Evolutionary conservation across 2,888 invertebrate species (phyloP), one percentile per base, ranked within the genome.

Genomic region (Clostera curtula): DNA sequence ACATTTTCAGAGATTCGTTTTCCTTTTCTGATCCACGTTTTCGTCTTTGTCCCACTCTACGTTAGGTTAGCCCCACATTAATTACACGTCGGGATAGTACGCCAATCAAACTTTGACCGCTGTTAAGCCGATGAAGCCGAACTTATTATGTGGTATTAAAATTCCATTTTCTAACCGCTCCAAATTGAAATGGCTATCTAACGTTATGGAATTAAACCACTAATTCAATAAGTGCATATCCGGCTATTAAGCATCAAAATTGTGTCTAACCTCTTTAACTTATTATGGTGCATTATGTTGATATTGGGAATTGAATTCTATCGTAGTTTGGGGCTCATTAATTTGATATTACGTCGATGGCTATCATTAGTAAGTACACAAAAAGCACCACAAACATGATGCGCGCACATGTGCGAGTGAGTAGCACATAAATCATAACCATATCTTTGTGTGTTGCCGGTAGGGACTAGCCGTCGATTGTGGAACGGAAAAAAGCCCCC

Each of bases 21-120:
- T 71, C 74, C 53, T 69, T 55, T 42, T 74, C 57, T 34, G 27
- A 34, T 59, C 31, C 34, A 36, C 32, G 34, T 43, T 32, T 17
- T 49, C 31, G 25, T 72, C 68, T 59, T 60, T 47, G 49, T 74
- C 64, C 47, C 40, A 46, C 74, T 48, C 53, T 53, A 61, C 36
- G 67, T 61, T 61, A 54, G 59, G 64, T 60, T 60, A 62, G 62
- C 60, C 61, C 60, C 64, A 70, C 73, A 80, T 80, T 80, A 80
- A 82, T 82, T 79, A 80, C 71, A 73, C 65, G 67, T 62, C 58
- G 69, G 72, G 69, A 72, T 76, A 74, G 70, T 67, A 70, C 70
- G 76, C 79, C 79, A 80, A 82, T 82, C 80, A 82, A 79, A 83
- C 70, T 79, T 73, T 80, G 80, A 80, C 76, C 80, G 65, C 65